A percentile compares a stretch with the other conserved stretches of the same genome.
Conservation (phyloP, 2,113 vertebrate genomes). For the Rhinolophus sinicus region DNA sequence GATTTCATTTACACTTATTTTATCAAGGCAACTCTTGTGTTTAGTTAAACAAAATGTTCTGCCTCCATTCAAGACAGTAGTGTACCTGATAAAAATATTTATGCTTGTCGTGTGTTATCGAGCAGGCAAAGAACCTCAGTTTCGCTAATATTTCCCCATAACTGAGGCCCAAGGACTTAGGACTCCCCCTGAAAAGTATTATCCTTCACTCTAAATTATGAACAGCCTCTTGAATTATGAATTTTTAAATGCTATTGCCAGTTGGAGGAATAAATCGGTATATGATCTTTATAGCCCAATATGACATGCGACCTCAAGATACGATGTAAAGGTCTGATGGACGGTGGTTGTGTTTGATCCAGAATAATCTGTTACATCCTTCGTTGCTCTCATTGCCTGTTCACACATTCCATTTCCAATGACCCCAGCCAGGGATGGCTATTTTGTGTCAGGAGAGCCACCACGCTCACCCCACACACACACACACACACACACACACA, state of each 20-base stretch:
- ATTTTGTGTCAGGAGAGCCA: background rate
- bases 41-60: background rate
- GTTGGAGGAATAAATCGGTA: background rate
- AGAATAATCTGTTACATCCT: background rate
- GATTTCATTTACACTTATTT: background rate
- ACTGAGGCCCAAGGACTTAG: background rate
- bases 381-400: background rate
- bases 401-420: background rate
- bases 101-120: background rate
- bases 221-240: background rate
- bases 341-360: background rate
- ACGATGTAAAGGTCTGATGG: background rate
- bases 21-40: background rate
- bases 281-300: background rate
- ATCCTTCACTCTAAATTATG: background rate
- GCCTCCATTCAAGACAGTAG: background rate
- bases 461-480: too few relatives aligned
- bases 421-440: background rate
- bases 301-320: background rate
- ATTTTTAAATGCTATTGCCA: background rate
- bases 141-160: background rate
- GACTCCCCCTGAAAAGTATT: background rate
- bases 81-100: background rate
- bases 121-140: background rate
- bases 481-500: fast-evolving